Evolutionary conservation across 2,797 vertebrate species (phyloP).

Genomic region (Microctenopoma lineatum): DNA sequence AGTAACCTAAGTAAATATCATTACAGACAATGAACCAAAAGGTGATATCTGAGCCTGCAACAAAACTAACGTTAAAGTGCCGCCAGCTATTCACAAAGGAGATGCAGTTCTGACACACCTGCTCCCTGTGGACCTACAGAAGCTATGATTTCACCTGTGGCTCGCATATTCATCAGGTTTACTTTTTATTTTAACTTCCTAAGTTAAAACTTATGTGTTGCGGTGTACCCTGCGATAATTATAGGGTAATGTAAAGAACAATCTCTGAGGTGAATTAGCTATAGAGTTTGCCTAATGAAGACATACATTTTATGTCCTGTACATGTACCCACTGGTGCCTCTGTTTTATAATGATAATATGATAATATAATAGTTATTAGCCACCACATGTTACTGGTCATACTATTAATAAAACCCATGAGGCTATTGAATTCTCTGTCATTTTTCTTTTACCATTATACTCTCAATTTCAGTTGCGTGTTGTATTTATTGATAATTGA

Average conservation of each 20-base stretch:
- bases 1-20: constrained; percentile 46
- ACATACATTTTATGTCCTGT: too few relatives aligned
- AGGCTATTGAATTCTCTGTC: neutral
- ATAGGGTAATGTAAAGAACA: neutral
- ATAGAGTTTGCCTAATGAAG: too few relatives aligned
- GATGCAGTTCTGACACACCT: constrained; percentile 64
- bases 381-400: too few relatives aligned
- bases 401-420: neutral
- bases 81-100: constrained; percentile 49
- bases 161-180: constrained; percentile 34
- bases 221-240: neutral
- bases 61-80: constrained; percentile 35
- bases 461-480: too few relatives aligned
- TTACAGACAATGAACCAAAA: constrained; percentile 62
- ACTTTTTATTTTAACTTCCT: neutral
- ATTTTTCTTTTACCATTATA: too few relatives aligned
- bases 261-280: neutral
- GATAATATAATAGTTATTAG: too few relatives aligned
- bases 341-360: too few relatives aligned
- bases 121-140: constrained; percentile 41
- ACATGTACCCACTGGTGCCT: too few relatives aligned
- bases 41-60: constrained; percentile 40
- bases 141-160: constrained; percentile 28
- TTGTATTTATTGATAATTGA: neutral
- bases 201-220: too few relatives aligned